Evolutionary conservation across 2,888 invertebrate genomes (phyloP).

Genomic region (Eristalinus sepulchralis): DNA sequence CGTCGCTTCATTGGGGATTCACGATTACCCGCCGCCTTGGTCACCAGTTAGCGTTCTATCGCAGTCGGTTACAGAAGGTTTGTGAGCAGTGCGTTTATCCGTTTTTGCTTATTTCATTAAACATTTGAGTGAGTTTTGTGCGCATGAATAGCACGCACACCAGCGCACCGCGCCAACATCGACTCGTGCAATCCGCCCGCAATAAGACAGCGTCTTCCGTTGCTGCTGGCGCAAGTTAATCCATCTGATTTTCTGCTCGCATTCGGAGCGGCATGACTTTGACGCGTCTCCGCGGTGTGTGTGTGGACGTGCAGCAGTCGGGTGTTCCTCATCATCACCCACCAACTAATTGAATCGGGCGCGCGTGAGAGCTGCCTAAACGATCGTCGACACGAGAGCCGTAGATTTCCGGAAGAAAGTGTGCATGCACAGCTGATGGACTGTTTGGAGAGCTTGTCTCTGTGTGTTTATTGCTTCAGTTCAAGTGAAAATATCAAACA

Average conservation of each 20-base stretch:
- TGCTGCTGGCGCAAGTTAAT: neutral
- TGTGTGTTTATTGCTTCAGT: constrained; percentile 42
- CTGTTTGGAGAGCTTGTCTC: neutral
- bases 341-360: constrained; percentile 7
- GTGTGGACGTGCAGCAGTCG: constrained; percentile 20
- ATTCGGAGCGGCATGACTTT: constrained; percentile 41
- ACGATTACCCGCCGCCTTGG: constrained; percentile 30
- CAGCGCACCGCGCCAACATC: constrained; percentile 5
- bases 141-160: constrained; percentile 15
- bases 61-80: constrained; percentile 69
- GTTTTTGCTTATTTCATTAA: neutral
- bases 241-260: constrained; percentile 1
- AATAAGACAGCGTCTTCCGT: constrained; percentile 10
- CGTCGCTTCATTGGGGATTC: constrained; percentile 65
- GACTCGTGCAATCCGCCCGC: constrained; percentile 35
- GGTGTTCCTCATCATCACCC: neutral
- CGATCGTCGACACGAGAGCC: constrained; percentile 31
- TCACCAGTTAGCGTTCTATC: constrained; percentile 65
- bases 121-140: constrained; percentile 3
- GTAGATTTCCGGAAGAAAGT: constrained; percentile 60
- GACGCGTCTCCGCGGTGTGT: constrained; percentile 23
- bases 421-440: constrained; percentile 55
- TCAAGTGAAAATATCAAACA: constrained; percentile 60
- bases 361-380: neutral
- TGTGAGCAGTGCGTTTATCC: neutral